Base-by-base conservation (phyloP, 2,113 vertebrate genomes). In the Uropsilus gracilis region DNA sequence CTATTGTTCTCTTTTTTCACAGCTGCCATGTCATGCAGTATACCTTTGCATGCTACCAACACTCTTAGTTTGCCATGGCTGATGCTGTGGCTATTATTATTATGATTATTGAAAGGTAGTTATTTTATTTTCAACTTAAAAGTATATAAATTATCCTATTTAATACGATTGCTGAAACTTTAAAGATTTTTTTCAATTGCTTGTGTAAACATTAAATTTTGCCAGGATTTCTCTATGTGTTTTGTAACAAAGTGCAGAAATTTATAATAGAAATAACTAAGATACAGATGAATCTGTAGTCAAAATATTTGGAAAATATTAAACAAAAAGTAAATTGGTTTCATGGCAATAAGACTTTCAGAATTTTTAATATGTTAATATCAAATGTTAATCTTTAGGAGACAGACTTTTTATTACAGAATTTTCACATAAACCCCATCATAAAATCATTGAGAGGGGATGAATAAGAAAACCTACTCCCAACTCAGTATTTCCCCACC, bases 291-390 rank as follows among this genome's bases (percentile, higher is more conserved):
- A 95, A 81, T 88, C n/a, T 53, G 3, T 44, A 50, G 76, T 88
- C 85, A 95, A 94, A 97, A 92, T 97, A 89, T 88, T 95, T 95
- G 57, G 61, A 22, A 82, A 95, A 82, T 90, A 71, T 91, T 87
- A 96, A 94, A 80, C 18, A 72, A 89, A 81, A 81, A 85, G 26
- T 69, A 80, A 80, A 68, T 85, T 87, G 80, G 32, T 63, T 72
- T 94, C 55, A 48, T 73, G 73, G 55, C 28, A 57, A 26, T 46
- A 68, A 88, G 71, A 94, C 66, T 46, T 78, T 77, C 24, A 22
- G 61, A 30, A 59, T 77, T 9, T 87, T 95, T 85, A 95, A 50
- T 61, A 37, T n/a, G 17, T 48, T 61, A 68, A 72, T 76, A 72
- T n/a, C 37, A 84, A 94, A 76, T 81, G 24, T 46, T 42, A 80